phyloP scores from a whole-genome alignment of 2,888 invertebrate genomes.

The Drosophila vallismaia region DNA sequence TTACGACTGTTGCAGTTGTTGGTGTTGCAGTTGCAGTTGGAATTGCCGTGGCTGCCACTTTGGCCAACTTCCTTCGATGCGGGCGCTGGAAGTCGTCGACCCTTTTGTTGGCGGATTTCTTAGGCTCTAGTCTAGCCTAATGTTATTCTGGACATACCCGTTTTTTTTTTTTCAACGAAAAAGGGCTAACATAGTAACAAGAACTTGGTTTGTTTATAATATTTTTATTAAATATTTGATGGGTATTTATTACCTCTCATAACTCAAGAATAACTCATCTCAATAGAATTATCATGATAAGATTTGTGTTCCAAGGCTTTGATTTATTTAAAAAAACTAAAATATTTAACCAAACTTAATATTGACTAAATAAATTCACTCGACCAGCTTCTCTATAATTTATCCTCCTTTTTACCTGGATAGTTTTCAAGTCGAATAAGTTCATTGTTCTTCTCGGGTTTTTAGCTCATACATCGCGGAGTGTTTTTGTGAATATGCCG shows the following conservation, averaged over 20 bases:
- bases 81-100: slow-evolving; percentile 77
- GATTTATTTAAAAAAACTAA: too few relatives aligned
- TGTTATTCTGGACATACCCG: slow-evolving; percentile 43
- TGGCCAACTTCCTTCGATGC: slow-evolving; percentile 60
- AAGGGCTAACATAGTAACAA: background rate
- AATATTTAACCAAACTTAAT: too few relatives aligned
- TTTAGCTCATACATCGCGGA: background rate
- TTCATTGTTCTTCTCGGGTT: background rate
- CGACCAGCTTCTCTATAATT: background rate
- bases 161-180: slow-evolving; percentile 30
- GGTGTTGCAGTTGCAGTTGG: slow-evolving; percentile 20
- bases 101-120: slow-evolving; percentile 55
- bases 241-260: too few relatives aligned
- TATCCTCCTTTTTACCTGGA: background rate
- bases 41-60: slow-evolving; percentile 53
- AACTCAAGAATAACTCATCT: too few relatives aligned
- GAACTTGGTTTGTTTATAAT: too few relatives aligned
- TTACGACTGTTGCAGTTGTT: slow-evolving; percentile 17
- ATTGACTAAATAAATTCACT: too few relatives aligned
- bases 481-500: slow-evolving; percentile 3
- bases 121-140: slow-evolving; percentile 29
- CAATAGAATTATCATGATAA: too few relatives aligned
- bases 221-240: too few relatives aligned
- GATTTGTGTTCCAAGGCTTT: too few relatives aligned
- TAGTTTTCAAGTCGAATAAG: background rate